Evolutionary conservation across 1,140 invertebrate species (phyloP), one percentile per base, ranked within the genome.

Genomic region (Dreissena rostriformis): DNA sequence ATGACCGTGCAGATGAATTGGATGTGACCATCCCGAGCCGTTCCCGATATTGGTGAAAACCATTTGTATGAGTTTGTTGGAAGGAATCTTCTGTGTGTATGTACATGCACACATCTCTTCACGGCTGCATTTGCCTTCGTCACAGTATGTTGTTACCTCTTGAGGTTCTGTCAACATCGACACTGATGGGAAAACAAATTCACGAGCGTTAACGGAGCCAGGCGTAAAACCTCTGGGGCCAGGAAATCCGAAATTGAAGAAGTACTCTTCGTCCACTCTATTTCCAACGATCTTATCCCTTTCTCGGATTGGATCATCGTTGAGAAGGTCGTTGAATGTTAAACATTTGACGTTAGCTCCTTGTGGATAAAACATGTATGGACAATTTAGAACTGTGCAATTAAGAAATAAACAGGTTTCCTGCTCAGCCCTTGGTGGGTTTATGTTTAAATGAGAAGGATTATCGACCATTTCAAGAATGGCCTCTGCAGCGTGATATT

Each of bases 1-100:
- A 65, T 87, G 86, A 49, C 87, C 87, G 61, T 88, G 87, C 15
- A 87, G 39, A 79, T 88, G 87, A 53, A 88, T 75, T 2, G 87
- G 87, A 77, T 88, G 87, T 17, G 87, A 83, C 83, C 86, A 87
- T 8, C 86, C 86, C 6, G 66, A 28, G 8, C 87, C 87, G 57
- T 85, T 84, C 5, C 87, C 87, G 19, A 87, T 78, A 26, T 88
- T 86, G 10, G 75, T 73, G 22, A 88, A 29, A 4, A 79, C 55
- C 76, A 85, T 66, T n/a, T 85, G 75, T 7, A 79, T 65, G 1
- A 85, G 61, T n/a, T 85, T 79, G n/a, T 86, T 51, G 52, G 82
- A 24, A 10, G 28, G 51, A 17, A 87, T 65, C 15, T 80, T 63
- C 19, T 83, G 28, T 19, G 68, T 73, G 61, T 87, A 88, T 63